Conservation (phyloP, 1,140 invertebrate species). For the Bombus huntii region DNA sequence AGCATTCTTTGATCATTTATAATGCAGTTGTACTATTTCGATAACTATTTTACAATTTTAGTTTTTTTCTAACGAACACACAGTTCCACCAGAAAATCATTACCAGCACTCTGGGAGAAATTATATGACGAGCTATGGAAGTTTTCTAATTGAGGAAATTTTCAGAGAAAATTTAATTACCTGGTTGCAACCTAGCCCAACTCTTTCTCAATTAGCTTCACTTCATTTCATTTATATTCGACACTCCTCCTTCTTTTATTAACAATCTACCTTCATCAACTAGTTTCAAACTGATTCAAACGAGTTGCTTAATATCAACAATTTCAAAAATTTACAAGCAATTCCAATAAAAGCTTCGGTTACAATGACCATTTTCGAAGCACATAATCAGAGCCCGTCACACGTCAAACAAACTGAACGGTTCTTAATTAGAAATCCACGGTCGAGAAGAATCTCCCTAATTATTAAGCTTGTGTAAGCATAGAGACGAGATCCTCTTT, state of each 20-base stretch:
- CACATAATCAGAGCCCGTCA: no score
- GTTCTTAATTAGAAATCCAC: neutral
- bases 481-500: neutral
- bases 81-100: neutral
- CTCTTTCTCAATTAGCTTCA: neutral
- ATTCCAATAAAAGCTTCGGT: neutral
- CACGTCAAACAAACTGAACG: neutral
- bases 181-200: neutral
- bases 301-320: neutral
- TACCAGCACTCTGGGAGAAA: neutral
- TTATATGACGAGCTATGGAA: neutral
- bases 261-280: neutral
- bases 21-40: no score
- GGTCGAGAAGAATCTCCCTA: neutral
- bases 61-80: neutral
- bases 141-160: constrained; percentile 4
- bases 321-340: no score
- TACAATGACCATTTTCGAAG: no score
- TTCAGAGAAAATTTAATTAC: neutral
- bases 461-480: neutral
- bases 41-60: no score
- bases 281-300: no score
- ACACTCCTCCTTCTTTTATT: neutral
- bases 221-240: neutral
- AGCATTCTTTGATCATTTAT: no score